Evolutionary conservation across 2,888 invertebrate genomes (phyloP), one percentile per base, ranked within the genome.

Genomic region (Calliopum simillimum): DNA sequence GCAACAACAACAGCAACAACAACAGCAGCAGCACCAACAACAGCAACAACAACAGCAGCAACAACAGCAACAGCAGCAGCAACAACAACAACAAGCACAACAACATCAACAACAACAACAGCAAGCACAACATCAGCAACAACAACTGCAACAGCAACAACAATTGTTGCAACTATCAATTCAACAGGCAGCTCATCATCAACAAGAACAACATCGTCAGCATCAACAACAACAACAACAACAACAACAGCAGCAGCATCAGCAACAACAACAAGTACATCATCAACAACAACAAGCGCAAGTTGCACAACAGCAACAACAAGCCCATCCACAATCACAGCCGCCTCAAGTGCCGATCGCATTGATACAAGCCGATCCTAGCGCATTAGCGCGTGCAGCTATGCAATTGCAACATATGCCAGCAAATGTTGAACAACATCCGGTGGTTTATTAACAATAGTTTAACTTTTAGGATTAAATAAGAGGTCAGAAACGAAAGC

Each of bases 351-450:
- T 84, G 79, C 86, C 85, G 64, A 84, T 85, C 69, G 84, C 86
- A 69, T 77, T 85, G 69, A 85, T 85, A 75, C 79, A 80, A 78
- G 79, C 82, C 69, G 85, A 86, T 80, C 84, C 85, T 11, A 80
- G 83, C 73, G 82, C 81, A 59, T 75, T 86, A 78, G 85, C 85
- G 33, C 80, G 85, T n/a, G 85, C 85, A 51, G 83, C 85, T 70
- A 85, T 86, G 81, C 85, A 85, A 76, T 71, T 86, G 71, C 85
- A 86, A 73, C 85, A 85, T 78, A 78, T 86, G 77, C 85, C 86
- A 71, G 79, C 82, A 62, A 85, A 84, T 75, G 86, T 86, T 46
- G 86, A 86, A 70, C 85, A 86, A 71, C 86, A 86, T 79, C 85
- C 86, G 64, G 85, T 85, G 74, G 85, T 86, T 75, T 86, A 86